Percentiles rank a stretch among this genome's conserved stretches.
Conservation (phyloP, 1,140 invertebrate genomes). For the Muscidifurax raptorellus region DNA sequence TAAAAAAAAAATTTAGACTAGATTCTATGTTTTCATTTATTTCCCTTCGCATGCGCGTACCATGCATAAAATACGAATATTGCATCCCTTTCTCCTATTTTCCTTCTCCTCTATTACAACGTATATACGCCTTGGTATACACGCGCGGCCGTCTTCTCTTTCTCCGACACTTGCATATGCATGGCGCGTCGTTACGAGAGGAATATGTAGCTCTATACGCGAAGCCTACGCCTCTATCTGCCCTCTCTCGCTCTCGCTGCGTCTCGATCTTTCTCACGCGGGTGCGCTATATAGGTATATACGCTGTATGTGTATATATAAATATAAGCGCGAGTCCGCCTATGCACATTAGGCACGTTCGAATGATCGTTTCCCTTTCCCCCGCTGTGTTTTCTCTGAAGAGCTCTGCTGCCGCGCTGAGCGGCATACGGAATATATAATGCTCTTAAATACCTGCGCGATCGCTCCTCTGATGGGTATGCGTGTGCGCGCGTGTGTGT, state of each 20-base stretch:
- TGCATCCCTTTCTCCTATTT: background rate
- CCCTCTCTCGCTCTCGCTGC: too few species aligned
- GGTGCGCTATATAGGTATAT: background rate
- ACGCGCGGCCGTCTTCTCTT: too few species aligned
- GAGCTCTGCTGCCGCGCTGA: background rate
- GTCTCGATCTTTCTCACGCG: slow-evolving; percentile 26
- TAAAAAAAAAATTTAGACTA: slow-evolving; percentile 25
- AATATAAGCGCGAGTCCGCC: background rate
- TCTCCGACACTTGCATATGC: background rate
- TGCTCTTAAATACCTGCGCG: background rate
- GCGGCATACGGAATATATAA: background rate
- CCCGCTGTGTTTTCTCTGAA: background rate
- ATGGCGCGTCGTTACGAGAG: background rate
- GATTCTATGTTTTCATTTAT: background rate
- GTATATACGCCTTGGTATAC: too few species aligned
- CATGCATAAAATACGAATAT: background rate
- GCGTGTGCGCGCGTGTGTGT: too few species aligned
- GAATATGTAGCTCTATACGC: background rate
- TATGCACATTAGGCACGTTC: slow-evolving; percentile 22
- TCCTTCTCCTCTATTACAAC: background rate
- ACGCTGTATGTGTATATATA: background rate
- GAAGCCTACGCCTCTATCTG: background rate
- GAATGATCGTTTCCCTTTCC: slow-evolving; percentile 3
- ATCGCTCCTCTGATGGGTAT: background rate
- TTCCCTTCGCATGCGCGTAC: background rate